Conservation (phyloP, 2,888 invertebrate genomes). For the Halocaridina rubra region DNA sequence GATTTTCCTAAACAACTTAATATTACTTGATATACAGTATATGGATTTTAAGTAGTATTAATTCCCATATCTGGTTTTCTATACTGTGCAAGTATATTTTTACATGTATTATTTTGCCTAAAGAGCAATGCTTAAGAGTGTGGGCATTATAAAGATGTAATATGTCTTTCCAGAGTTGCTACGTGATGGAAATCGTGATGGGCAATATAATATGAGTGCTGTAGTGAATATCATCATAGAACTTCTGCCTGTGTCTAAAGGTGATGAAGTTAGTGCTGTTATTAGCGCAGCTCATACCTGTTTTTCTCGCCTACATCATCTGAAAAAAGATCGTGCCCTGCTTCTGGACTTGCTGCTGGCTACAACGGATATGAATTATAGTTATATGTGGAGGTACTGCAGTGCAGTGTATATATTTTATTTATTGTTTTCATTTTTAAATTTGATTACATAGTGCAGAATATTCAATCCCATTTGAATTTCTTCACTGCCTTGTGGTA, state of each 20-base stretch:
- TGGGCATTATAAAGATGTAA: too few relatives aligned
- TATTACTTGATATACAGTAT: too few relatives aligned
- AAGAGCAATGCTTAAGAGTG: too few relatives aligned
- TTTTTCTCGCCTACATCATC: conserved; percentile 26
- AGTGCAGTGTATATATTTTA: neutral
- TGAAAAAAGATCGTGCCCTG: conserved; percentile 32
- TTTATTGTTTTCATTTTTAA: neutral
- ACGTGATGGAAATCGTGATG: conserved; percentile 23
- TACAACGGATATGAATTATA: conserved; percentile 19
- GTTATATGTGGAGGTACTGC: conserved; percentile 19
- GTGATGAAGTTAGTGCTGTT: neutral
- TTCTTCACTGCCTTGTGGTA: neutral
- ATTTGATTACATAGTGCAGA: too few relatives aligned
- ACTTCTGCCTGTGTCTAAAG: neutral
- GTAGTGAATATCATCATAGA: conserved; percentile 11
- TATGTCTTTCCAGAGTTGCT: conserved; percentile 22
- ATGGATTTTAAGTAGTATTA: too few relatives aligned
- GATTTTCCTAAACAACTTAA: too few relatives aligned
- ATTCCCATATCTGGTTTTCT: too few relatives aligned
- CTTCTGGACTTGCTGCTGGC: conserved; percentile 23
- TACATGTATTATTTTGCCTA: too few relatives aligned
- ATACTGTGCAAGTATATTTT: too few relatives aligned
- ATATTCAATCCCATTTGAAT: too few relatives aligned
- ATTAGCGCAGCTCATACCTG: conserved; percentile 13
- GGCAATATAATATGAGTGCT: conserved; percentile 6